Evolutionary conservation across 2,888 invertebrate genomes (phyloP).

Genomic region (Hedychridium roseum): DNA sequence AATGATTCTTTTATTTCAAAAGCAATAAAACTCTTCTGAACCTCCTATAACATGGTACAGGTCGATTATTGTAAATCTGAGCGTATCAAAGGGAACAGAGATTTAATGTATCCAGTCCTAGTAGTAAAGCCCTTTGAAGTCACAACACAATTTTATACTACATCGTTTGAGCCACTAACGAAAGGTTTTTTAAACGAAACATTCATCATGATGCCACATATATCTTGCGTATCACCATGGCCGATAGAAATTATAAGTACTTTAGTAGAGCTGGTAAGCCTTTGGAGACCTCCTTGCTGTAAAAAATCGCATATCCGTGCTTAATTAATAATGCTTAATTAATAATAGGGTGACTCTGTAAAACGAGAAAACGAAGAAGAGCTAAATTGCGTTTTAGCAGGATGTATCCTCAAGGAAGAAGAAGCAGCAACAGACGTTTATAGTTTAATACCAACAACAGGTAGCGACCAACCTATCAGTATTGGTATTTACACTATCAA

Average conservation of each 20-base stretch:
- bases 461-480: conserved; percentile 64
- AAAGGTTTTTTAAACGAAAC: conserved; percentile 75
- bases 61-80: conserved; percentile 53
- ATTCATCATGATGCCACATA: conserved; percentile 74
- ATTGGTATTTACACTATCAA: conserved; percentile 67
- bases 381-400: conserved; percentile 52
- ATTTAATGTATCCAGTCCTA: conserved; percentile 69
- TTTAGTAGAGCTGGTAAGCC: conserved; percentile 70
- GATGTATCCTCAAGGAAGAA: conserved; percentile 61
- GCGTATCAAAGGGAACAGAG: conserved; percentile 66
- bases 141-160: conserved; percentile 71
- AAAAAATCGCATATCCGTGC: not conserved
- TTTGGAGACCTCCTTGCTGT: conserved; percentile 1
- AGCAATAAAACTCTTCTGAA: not conserved
- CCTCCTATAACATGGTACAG: conserved; percentile 37
- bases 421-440: conserved; percentile 68
- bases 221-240: conserved; percentile 76
- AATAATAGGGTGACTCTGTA: conserved; percentile 51
- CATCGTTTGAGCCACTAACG: conserved; percentile 71
- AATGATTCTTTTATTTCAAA: not conserved
- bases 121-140: conserved; percentile 78
- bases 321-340: conserved; percentile 2
- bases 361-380: conserved; percentile 42
- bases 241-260: conserved; percentile 73
- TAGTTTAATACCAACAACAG: conserved; percentile 61